These are phyloP conservation scores for Tetragnatha montana DNA, from an alignment of 2,888 invertebrate species.

Conservation along the genomic window DNA sequence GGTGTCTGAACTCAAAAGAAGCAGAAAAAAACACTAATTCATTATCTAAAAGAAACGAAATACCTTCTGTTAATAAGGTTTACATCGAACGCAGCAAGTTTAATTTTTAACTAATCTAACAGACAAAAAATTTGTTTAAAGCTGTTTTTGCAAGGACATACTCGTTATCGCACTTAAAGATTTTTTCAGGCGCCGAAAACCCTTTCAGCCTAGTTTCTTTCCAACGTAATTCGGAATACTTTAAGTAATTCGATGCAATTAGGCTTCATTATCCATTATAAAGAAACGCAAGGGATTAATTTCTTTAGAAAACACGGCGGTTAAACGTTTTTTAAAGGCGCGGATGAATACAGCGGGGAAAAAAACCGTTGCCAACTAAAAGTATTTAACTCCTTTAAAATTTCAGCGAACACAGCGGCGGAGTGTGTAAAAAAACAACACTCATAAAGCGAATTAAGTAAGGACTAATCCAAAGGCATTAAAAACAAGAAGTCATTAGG, in stretches of 20 bases:
- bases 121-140: slow-evolving; percentile 32
- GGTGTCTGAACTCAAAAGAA: slow-evolving; percentile 20
- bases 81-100: slow-evolving; percentile 47
- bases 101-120: slow-evolving; percentile 65
- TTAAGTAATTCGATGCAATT: slow-evolving; percentile 67
- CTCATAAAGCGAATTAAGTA: slow-evolving; percentile 66
- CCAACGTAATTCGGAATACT: slow-evolving; percentile 48
- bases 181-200: slow-evolving; percentile 41
- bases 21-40: slow-evolving; percentile 21
- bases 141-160: slow-evolving; percentile 46
- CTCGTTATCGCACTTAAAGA: slow-evolving; percentile 54
- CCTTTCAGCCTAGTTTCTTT: slow-evolving; percentile 42
- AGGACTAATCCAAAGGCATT: slow-evolving; percentile 67
- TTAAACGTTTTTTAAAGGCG: slow-evolving; percentile 66
- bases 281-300: slow-evolving; percentile 62
- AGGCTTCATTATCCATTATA: slow-evolving; percentile 66
- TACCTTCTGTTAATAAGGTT: slow-evolving; percentile 48
- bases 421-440: slow-evolving; percentile 27
- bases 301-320: slow-evolving; percentile 64
- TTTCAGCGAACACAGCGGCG: slow-evolving; percentile 14
- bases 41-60: slow-evolving; percentile 32
- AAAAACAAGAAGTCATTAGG: slow-evolving; percentile 69
- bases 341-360: slow-evolving; percentile 30
- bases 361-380: slow-evolving; percentile 51
- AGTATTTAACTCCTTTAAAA: slow-evolving; percentile 66